Evolutionary conservation across 2,797 vertebrate species (phyloP).

Genomic region (Anas acuta): DNA sequence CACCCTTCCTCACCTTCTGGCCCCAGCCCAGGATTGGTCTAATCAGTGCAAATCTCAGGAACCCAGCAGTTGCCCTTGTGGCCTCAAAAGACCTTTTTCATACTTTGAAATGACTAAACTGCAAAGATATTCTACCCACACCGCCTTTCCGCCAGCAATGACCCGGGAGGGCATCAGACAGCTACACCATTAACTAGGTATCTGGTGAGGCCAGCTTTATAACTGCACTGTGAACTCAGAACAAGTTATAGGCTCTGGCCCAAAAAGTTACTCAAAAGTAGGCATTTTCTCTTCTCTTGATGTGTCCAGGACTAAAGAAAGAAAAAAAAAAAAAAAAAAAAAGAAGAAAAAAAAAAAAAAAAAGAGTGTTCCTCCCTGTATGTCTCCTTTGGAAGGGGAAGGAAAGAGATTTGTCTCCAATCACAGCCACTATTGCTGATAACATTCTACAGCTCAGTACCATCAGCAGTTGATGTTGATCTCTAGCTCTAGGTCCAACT

Average conservation of each 20-base stretch:
- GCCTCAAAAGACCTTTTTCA: slow-evolving; percentile 13
- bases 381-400: background rate
- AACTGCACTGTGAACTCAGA: background rate
- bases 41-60: slow-evolving; percentile 5
- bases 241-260: background rate
- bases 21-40: background rate
- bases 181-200: background rate
- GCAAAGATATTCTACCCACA: background rate
- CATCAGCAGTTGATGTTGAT: background rate
- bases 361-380: background rate
- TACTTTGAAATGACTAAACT: background rate
- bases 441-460: background rate
- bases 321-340: background rate
- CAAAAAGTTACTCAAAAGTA: background rate
- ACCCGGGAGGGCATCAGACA: background rate
- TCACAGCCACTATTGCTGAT: background rate
- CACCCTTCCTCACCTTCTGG: background rate
- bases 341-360: background rate
- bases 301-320: background rate
- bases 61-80: background rate
- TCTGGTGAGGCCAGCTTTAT: background rate
- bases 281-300: background rate
- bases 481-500: background rate
- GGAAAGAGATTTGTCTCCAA: background rate
- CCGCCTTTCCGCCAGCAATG: background rate